phyloP scores from a whole-genome alignment of 2,888 invertebrate species.

The Antitype chi region DNA sequence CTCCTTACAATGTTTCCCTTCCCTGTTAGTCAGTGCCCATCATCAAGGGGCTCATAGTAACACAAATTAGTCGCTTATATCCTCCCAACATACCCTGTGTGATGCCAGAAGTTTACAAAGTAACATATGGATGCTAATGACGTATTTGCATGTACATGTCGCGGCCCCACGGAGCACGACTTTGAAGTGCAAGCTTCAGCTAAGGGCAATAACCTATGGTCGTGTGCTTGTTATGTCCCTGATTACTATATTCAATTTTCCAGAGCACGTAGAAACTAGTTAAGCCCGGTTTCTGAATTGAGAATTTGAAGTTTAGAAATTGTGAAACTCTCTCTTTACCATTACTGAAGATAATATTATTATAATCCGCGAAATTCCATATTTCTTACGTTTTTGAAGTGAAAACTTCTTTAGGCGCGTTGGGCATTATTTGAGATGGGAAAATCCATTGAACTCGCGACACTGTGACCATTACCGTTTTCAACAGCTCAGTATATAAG shows the following conservation, averaged over 20 bases:
- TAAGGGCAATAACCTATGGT: slow-evolving; percentile 27
- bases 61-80: slow-evolving; percentile 25
- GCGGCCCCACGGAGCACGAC: slow-evolving; percentile 28
- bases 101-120: slow-evolving; percentile 35
- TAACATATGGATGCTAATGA: slow-evolving; percentile 63
- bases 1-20: background rate
- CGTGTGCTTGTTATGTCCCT: slow-evolving; percentile 15
- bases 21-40: background rate
- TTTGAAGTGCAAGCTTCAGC: slow-evolving; percentile 51
- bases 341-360: too few relatives aligned
- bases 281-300: background rate
- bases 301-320: background rate
- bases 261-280: background rate
- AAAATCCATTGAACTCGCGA: too few relatives aligned
- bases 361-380: background rate
- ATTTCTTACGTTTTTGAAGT: background rate
- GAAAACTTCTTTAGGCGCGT: too few relatives aligned
- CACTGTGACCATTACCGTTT: too few relatives aligned
- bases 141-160: slow-evolving; percentile 62
- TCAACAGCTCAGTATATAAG: too few relatives aligned
- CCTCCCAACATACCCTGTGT: background rate
- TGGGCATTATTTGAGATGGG: too few relatives aligned
- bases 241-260: slow-evolving; percentile 30
- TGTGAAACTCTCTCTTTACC: background rate
- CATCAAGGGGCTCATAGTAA: background rate